Conservation (phyloP, 2,113 vertebrate species). For the Equus quagga region DNA sequence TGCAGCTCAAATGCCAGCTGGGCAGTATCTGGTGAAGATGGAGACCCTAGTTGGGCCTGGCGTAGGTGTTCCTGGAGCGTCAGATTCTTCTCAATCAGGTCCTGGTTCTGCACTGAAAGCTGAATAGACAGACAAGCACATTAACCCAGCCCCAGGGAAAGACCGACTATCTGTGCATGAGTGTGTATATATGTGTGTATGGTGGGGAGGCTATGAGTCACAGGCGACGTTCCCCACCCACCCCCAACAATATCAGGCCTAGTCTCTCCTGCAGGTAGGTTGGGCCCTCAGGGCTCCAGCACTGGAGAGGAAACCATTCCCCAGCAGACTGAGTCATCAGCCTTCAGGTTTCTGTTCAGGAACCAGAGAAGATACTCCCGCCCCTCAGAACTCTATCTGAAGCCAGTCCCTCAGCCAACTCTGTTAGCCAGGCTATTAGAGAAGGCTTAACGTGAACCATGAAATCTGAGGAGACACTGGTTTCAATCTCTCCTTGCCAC, state of each 20-base stretch:
- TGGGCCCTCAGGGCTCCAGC: not conserved
- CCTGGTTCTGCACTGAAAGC: constrained; percentile 97
- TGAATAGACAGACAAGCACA: constrained; percentile 72
- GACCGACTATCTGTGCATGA: not conserved
- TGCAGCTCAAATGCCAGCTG: constrained; percentile 89
- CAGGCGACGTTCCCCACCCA: not conserved
- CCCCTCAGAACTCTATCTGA: constrained; percentile 78
- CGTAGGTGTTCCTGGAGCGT: constrained; percentile 94
- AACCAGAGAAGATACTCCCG: constrained; percentile 65
- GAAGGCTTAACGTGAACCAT: constrained; percentile 75
- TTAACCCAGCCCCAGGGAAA: constrained; percentile 31
- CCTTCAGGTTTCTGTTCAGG: constrained; percentile 74
- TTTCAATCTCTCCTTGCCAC: constrained; percentile 83
- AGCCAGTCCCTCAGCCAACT: constrained; percentile 77
- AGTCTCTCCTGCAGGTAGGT: not conserved
- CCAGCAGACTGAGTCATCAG: constrained; percentile 69
- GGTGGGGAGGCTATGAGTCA: not conserved
- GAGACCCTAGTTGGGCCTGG: constrained; percentile 84
- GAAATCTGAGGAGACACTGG: constrained; percentile 81
- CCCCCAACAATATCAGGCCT: not conserved
- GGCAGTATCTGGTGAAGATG: constrained; percentile 84
- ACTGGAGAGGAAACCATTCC: not conserved
- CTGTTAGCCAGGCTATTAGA: constrained; percentile 83
- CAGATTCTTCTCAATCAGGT: constrained; percentile 96
- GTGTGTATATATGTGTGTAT: not conserved